Evolutionary conservation across 2,113 vertebrate genomes (phyloP).

Genomic region (Marmota flaviventris): DNA sequence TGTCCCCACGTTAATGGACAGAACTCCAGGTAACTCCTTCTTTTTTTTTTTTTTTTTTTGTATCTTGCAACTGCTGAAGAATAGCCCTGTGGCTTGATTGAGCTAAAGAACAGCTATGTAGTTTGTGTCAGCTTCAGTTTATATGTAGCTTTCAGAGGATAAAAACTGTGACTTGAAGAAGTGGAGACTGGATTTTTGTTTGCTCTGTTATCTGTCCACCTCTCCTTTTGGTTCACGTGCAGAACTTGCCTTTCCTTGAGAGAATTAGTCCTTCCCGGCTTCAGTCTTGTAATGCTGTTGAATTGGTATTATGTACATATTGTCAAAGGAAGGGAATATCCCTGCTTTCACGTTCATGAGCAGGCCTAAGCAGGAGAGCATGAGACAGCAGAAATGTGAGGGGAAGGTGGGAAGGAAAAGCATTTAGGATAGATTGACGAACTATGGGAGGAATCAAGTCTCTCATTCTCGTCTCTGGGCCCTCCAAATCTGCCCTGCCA

Average conservation of each 20-base stretch:
- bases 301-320: neutral
- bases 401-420: too few species aligned
- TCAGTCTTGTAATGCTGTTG: neutral
- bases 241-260: neutral
- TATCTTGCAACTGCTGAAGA: neutral
- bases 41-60: slow-evolving; percentile 51
- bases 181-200: neutral
- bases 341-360: neutral
- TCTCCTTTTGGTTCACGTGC: neutral
- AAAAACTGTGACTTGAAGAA: neutral
- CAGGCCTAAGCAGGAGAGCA: neutral
- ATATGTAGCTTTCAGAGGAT: neutral
- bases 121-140: neutral
- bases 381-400: neutral
- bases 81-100: neutral
- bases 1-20: neutral
- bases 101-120: neutral
- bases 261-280: neutral
- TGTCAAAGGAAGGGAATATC: neutral
- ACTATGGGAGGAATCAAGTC: neutral
- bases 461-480: neutral
- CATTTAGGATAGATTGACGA: too few species aligned
- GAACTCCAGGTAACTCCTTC: neutral
- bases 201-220: neutral
- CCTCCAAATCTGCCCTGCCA: too few species aligned